A percentile compares a stretch with the other conserved stretches of the same genome.
These are phyloP conservation scores for Aricia artaxerxes DNA, from an alignment of 2,888 invertebrate species.

Conservation along the genomic window DNA sequence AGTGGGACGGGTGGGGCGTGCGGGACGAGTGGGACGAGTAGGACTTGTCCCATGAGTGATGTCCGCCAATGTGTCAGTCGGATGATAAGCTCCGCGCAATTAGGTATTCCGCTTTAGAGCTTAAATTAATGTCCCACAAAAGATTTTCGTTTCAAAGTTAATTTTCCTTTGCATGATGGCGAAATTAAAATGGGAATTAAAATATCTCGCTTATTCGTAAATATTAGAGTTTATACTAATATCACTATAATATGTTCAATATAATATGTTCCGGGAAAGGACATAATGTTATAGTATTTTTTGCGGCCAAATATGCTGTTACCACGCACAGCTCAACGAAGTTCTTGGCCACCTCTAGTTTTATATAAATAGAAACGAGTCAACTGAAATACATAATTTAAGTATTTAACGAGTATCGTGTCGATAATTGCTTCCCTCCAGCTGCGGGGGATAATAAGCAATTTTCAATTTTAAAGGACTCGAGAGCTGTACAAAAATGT, in stretches of 20 bases:
- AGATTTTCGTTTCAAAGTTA: slow-evolving; percentile 6
- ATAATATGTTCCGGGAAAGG: too few relatives aligned
- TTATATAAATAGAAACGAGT: neutral
- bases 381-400: neutral
- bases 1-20: neutral
- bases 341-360: neutral
- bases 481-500: slow-evolving; percentile 6
- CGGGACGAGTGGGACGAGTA: neutral
- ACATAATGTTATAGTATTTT: too few relatives aligned
- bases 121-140: neutral
- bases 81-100: slow-evolving; percentile 11
- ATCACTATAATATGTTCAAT: too few relatives aligned
- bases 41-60: slow-evolving; percentile 13
- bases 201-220: too few relatives aligned
- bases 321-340: too few relatives aligned
- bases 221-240: too few relatives aligned
- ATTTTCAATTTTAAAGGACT: slow-evolving; percentile 8
- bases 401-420: neutral
- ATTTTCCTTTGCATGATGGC: neutral
- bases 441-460: neutral
- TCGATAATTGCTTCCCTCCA: neutral
- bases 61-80: slow-evolving; percentile 7
- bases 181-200: neutral
- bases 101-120: neutral
- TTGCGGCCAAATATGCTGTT: too few relatives aligned